Percentiles rank a stretch among this genome's conserved stretches.
These are phyloP conservation scores for Conchocele bisecta DNA, from an alignment of 2,888 invertebrate genomes.

Conservation along the genomic window DNA sequence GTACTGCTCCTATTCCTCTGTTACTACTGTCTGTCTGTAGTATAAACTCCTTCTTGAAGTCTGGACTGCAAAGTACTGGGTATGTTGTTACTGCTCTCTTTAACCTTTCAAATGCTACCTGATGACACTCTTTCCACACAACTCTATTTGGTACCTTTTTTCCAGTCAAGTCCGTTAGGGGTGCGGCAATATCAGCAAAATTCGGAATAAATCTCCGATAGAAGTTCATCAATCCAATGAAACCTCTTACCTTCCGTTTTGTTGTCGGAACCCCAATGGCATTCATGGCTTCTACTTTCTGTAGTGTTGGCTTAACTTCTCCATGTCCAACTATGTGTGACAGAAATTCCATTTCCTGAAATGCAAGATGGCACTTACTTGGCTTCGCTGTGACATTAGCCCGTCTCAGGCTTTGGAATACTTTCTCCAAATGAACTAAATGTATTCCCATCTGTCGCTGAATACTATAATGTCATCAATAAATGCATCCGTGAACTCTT, in stretches of 20 bases:
- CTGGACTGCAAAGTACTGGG: not conserved
- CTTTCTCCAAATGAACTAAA: not conserved
- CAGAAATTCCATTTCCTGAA: not conserved
- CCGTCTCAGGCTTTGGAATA: not conserved
- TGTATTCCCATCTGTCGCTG: not conserved
- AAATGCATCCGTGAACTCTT: slow-evolving; percentile 1
- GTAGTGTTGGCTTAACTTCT: not conserved
- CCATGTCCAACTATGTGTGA: not conserved
- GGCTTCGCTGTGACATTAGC: not conserved
- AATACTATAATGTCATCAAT: not conserved
- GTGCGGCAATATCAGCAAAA: not conserved
- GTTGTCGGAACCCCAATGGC: not conserved
- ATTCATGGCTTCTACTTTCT: not conserved
- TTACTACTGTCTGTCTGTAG: not conserved
- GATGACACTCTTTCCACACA: not conserved
- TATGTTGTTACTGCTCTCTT: not conserved
- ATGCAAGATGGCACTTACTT: not conserved
- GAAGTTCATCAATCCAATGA: not conserved
- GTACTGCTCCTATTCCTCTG: not conserved
- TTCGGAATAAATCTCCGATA: slow-evolving; percentile 1
- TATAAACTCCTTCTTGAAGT: not conserved
- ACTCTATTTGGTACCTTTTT: not conserved
- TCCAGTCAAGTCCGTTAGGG: not conserved
- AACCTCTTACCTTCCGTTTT: not conserved
- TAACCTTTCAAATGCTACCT: not conserved